Evolutionary conservation across 2,113 vertebrate genomes (phyloP), one percentile per base, ranked within the genome.

Genomic region (Zeus faber): DNA sequence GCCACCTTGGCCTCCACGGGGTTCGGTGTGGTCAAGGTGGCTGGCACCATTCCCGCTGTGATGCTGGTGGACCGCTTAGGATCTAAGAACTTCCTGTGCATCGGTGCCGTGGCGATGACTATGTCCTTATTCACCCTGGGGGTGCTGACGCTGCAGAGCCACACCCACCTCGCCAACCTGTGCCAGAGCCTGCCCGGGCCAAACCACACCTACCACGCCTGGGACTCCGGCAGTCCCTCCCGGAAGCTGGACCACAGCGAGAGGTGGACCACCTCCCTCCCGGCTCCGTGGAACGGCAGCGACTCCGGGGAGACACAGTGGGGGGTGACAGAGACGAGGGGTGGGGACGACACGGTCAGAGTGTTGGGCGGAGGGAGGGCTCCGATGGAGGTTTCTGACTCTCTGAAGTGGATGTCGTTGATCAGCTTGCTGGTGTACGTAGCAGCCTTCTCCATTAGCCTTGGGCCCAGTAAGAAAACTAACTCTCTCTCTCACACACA

Each of bases 1-100:
- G 95, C 95, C 0, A 95, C 92, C 31, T 74, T 98, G 24, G 96
- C 95, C 27, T 98, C 96, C 57, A 95, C 94, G 0, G 95, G 96
- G 8, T 89, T 99, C 4, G 96, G 96, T 5, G 85, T 93, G 1
- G 91, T 98, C 66, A 99, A 99, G 81, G 93, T 98, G 18, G 52
- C 91, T 1, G 91, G 91, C 74, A 97, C 96, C 13, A 81, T 97
- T 55, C 94, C 94, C 0, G 93, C 94, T 8, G 92, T 91, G 0
- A 54, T 95, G 66, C 86, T 98, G 55, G 95, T 98, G 13, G 96
- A 99, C 82, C 91, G 88, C 0, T 27, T 98, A 14, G 96, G 96
- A 58, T 91, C 95, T 40, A 97, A 93, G 87, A 92, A 86, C 64
- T 96, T 98, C 62, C 81, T 99, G 49, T 94, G 92, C 9, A 55